These are phyloP conservation scores for Crenuchus spilurus DNA, from an alignment of 2,797 vertebrate species.

Conservation along the genomic window DNA sequence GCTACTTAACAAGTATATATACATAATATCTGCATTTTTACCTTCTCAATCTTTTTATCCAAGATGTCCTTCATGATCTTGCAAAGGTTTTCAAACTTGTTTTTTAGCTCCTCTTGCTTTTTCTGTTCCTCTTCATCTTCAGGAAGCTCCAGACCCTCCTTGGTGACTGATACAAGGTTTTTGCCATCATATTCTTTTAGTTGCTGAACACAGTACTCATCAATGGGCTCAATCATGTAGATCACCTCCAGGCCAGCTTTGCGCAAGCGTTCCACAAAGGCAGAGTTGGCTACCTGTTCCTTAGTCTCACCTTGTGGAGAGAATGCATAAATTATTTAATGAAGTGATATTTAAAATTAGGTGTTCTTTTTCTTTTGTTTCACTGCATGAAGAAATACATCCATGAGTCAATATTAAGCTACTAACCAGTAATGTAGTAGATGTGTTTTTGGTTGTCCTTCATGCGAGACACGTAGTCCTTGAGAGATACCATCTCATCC, in stretches of 20 bases:
- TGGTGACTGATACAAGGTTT: constrained; percentile 92
- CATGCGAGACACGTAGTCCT: constrained; percentile 88
- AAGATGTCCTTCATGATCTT: constrained; percentile 97
- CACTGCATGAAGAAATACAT: background rate
- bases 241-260: constrained; percentile 94
- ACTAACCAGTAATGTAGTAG: constrained; percentile 86
- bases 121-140: constrained; percentile 96
- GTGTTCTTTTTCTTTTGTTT: background rate
- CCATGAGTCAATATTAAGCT: fast-evolving
- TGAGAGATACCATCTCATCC: constrained; percentile 89
- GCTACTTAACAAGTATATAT: no score
- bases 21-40: constrained; percentile 58
- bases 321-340: background rate
- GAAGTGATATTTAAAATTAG: background rate
- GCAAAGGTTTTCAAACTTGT: constrained; percentile 92
- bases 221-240: constrained; percentile 98
- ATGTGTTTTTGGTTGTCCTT: constrained; percentile 90
- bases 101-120: constrained; percentile 89
- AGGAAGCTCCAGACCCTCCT: constrained; percentile 93
- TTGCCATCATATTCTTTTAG: constrained; percentile 95
- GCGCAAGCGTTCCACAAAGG: constrained; percentile 93
- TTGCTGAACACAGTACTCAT: constrained; percentile 97
- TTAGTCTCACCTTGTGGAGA: constrained; percentile 89
- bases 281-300: constrained; percentile 97
- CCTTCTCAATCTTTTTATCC: constrained; percentile 97